A percentile compares a stretch with the other conserved stretches of the same genome.
Conservation (phyloP, 2,113 vertebrate genomes). For the Xenopus borealis region DNA sequence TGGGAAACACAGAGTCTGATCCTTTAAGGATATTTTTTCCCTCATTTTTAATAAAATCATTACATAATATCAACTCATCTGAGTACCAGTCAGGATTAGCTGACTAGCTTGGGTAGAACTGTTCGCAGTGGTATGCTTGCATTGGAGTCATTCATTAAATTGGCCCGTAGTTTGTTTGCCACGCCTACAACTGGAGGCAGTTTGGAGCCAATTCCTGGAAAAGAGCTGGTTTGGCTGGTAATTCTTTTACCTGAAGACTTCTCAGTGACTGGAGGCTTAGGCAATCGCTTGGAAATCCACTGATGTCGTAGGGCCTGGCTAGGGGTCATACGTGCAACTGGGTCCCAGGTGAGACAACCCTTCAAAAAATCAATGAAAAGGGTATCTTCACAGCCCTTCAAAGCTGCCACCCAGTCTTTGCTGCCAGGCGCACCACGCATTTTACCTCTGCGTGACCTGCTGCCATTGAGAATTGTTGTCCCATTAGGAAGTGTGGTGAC, state of each 20-base stretch:
- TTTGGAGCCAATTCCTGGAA: constrained; percentile 82
- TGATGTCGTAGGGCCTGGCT: constrained; percentile 87
- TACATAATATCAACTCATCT: constrained; percentile 26
- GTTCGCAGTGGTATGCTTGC: constrained; percentile 84
- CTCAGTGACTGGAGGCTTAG: constrained; percentile 72
- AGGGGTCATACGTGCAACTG: constrained; percentile 83
- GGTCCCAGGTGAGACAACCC: constrained; percentile 95
- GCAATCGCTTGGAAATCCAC: constrained; percentile 84
- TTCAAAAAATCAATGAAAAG: constrained; percentile 93
- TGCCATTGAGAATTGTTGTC: constrained; percentile 77
- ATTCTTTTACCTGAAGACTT: constrained; percentile 75
- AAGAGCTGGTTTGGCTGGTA: constrained; percentile 76
- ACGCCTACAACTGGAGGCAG: constrained; percentile 71
- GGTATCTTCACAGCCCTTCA: constrained; percentile 91
- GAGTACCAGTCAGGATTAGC: constrained; percentile 59
- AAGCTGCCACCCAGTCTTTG: constrained; percentile 84
- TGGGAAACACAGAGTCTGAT: constrained; percentile 2
- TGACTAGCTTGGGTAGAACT: constrained; percentile 92
- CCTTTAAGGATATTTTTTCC: constrained; percentile 15
- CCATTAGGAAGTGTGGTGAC: constrained; percentile 79
- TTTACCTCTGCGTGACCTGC: constrained; percentile 87
- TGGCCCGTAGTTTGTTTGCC: constrained; percentile 85
- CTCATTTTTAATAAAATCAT: constrained; percentile 8
- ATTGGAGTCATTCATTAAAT: constrained; percentile 75
- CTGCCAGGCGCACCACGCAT: constrained; percentile 84